Base-by-base conservation (phyloP, 2,888 invertebrate species). In the Sussaba pulchella region DNA sequence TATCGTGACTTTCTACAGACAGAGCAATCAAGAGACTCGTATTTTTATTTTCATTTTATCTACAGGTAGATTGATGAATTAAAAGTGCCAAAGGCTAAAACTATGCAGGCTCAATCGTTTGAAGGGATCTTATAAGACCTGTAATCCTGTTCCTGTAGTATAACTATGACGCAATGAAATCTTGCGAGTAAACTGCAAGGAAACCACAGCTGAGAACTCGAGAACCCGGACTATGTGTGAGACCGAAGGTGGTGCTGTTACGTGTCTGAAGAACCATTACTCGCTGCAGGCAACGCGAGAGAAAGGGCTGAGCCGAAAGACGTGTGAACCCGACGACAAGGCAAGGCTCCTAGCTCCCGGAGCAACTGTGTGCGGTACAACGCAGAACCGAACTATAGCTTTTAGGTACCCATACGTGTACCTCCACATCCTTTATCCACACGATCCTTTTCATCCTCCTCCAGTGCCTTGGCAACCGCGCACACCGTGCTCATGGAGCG, bases 321-420 rank as follows among this genome's bases (percentile, higher is more conserved):
- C 76, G 76, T 69, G 76, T 43, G 80, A 76, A 76, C 54, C 61
- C 72, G 72, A 76, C 80, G 80, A 81, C 80, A 63, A 52, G 61
- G 52, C 61, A 26, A 57, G 57, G 41, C 52, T 67, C 21, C 61
- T 14, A 21, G 47, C 14, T 63, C 21, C 72, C 63, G 54, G 43
- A 67, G 75, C 66, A 57, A 76, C 61, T 39, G 41, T 31, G 41
- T 6, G n/a, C 31, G 45, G 19, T 39, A 39, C 41, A 64, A 64
- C 36, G 57, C 14, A 52, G 10, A 26, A 14, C 50, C 43, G 19
- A 9, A 39, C 19, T 54, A 19, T 57, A 41, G 41, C 50, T 61
- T 72, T 61, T 41, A 61, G 57, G 69, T 57, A 14, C 12, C 21
- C 24, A 17, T 14, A 57, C 57, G 57, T 41, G 26, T 43, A 17